Base-by-base conservation (phyloP, 2,888 invertebrate genomes). In the Zele albiditarsus region DNA sequence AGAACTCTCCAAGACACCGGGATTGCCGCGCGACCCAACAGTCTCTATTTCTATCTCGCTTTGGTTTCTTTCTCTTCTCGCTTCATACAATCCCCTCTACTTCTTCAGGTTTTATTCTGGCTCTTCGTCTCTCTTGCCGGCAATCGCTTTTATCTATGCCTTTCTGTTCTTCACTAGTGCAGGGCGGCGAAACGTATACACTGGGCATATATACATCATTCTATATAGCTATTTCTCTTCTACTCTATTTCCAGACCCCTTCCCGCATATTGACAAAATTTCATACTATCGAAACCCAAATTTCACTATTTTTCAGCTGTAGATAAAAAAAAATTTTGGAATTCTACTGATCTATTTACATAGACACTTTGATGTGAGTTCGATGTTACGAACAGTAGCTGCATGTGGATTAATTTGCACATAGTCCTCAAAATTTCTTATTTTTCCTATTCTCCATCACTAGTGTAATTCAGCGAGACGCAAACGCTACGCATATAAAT, bases 121-220 rank as follows among this genome's bases (percentile, higher is more conserved):
- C 68, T 58, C 33, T 38, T 53, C 16, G 12, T 31, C 58, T 33
- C n/a, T n/a, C n/a, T 31, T 46, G 67, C 67, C 67, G 49, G 42
- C 65, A 66, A 70, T 58, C 62, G 46, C 77, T 74, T 67, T 66
- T 72, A 76, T 60, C 76, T 67, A 74, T 71, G 71, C 68, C 75
- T 70, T 58, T 49, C 57, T 70, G 66, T 68, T 68, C 53, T 70
- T 31, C 31, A n/a, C 46, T 46, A 46, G 46, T 46, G 46, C 3
- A 46, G 46, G 2, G 16, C 46, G 46, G 5, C n/a, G n/a, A 46
- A 5, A 46, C 46, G 12, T n/a, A 31, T 27, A 31, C 31, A 10
- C 4, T n/a, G 2, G 10, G 16, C 5, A 27, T 8, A 58, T n/a
- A 25, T 25, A 28, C 12, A 60, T 31, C 16, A n/a, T 16, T 16